phyloP scores from a whole-genome alignment of 1,140 invertebrate species.

The Delia radicum region DNA sequence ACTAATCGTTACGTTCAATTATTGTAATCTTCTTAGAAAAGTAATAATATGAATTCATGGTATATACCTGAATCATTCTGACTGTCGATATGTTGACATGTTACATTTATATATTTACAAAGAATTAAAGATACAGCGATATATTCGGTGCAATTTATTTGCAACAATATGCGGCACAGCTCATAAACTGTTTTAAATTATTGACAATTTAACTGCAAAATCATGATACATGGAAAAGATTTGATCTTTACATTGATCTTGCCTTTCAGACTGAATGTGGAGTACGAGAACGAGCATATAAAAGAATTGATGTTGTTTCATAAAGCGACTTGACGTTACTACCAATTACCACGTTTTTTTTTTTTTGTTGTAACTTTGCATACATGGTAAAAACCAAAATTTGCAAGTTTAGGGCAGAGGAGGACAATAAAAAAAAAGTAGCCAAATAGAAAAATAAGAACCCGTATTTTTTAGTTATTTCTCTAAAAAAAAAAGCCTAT shows the following conservation, averaged over 20 bases:
- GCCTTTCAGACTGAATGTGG: too few relatives aligned
- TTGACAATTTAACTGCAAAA: constrained; percentile 12
- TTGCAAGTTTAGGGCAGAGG: too few relatives aligned
- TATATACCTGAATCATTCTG: not conserved
- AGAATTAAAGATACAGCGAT: not conserved
- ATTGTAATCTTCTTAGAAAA: constrained; percentile 12
- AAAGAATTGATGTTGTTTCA: too few relatives aligned
- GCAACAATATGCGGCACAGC: not conserved
- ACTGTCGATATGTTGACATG: not conserved
- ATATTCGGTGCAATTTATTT: too few relatives aligned
- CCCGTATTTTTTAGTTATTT: too few relatives aligned
- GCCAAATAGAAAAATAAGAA: too few relatives aligned
- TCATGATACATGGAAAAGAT: not conserved
- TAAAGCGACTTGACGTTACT: too few relatives aligned
- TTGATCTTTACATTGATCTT: constrained; percentile 14
- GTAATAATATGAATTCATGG: not conserved
- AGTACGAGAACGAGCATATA: not conserved
- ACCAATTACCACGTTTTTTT: too few relatives aligned
- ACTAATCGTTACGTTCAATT: constrained; percentile 18
- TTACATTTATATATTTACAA: not conserved
- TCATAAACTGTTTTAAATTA: constrained; percentile 19
- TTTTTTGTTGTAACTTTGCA: too few relatives aligned
- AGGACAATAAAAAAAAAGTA: too few relatives aligned
- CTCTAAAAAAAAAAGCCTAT: too few relatives aligned
- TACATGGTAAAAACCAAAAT: too few relatives aligned